Percentiles rank a stretch among this genome's conserved stretches.
These are phyloP conservation scores for Ditula angustiorana DNA, from an alignment of 2,888 invertebrate species.

Conservation along the genomic window DNA sequence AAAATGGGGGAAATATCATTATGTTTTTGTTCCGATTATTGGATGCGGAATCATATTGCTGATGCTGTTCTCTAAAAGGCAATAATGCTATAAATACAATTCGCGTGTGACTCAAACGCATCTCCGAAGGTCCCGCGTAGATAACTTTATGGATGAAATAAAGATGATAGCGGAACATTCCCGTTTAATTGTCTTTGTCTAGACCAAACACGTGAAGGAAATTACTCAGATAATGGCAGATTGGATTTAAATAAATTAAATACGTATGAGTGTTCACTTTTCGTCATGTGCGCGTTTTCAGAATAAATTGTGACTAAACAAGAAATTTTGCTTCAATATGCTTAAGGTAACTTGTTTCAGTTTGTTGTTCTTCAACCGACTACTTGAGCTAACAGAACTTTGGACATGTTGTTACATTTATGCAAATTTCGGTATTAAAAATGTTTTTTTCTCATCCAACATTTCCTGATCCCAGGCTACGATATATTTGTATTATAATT, in stretches of 20 bases:
- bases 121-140: slow-evolving; percentile 10
- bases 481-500: too few relatives aligned
- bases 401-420: too few relatives aligned
- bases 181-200: slow-evolving; percentile 27
- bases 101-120: not conserved
- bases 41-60: not conserved
- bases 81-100: not conserved
- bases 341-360: too few relatives aligned
- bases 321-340: too few relatives aligned
- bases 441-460: too few relatives aligned
- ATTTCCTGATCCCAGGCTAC: too few relatives aligned
- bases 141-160: slow-evolving; percentile 14
- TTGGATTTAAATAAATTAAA: not conserved
- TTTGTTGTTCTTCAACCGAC: too few relatives aligned
- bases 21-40: not conserved
- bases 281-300: too few relatives aligned
- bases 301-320: too few relatives aligned
- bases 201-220: slow-evolving; percentile 20
- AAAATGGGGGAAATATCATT: not conserved
- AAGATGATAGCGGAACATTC: slow-evolving; percentile 13
- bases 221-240: slow-evolving; percentile 6
- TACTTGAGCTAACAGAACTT: too few relatives aligned
- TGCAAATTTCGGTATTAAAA: too few relatives aligned
- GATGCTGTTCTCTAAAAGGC: not conserved
- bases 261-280: not conserved